These are phyloP conservation scores for Conopomorpha cramerella DNA, from an alignment of 1,140 invertebrate species.

Conservation along the genomic window DNA sequence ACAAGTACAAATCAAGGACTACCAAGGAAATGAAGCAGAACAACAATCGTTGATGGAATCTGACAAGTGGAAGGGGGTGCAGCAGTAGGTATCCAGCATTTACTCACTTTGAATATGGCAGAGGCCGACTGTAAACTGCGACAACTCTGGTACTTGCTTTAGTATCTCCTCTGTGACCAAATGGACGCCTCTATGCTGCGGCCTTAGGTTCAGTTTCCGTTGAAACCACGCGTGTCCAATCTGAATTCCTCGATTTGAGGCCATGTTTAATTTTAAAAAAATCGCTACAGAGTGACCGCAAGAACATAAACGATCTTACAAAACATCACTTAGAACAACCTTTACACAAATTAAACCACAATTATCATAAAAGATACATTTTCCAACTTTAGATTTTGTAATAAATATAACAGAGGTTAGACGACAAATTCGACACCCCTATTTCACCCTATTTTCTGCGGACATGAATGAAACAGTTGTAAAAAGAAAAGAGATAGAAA, in stretches of 20 bases:
- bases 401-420: slow-evolving; percentile 60
- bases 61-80: slow-evolving; percentile 24
- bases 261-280: slow-evolving; percentile 74
- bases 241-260: slow-evolving; percentile 87
- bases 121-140: slow-evolving; percentile 90
- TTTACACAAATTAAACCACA: slow-evolving; percentile 53
- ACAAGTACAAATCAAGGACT: too few relatives aligned
- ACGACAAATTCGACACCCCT: slow-evolving; percentile 62
- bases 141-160: slow-evolving; percentile 88
- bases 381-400: slow-evolving; percentile 57
- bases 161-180: slow-evolving; percentile 94
- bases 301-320: slow-evolving; percentile 56
- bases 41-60: slow-evolving; percentile 16
- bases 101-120: slow-evolving; percentile 95
- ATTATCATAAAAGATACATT: slow-evolving; percentile 62
- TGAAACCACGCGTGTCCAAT: slow-evolving; percentile 96
- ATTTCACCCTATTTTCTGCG: slow-evolving; percentile 63
- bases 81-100: slow-evolving; percentile 28
- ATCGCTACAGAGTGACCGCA: slow-evolving; percentile 53
- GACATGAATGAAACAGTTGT: slow-evolving; percentile 49
- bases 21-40: too few relatives aligned
- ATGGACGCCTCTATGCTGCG: slow-evolving; percentile 92
- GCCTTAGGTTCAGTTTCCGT: slow-evolving; percentile 91
- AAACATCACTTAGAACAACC: slow-evolving; percentile 59
- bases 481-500: slow-evolving; percentile 56